Conservation (phyloP, 2,888 invertebrate genomes). For the Dastarcus helophoroides region DNA sequence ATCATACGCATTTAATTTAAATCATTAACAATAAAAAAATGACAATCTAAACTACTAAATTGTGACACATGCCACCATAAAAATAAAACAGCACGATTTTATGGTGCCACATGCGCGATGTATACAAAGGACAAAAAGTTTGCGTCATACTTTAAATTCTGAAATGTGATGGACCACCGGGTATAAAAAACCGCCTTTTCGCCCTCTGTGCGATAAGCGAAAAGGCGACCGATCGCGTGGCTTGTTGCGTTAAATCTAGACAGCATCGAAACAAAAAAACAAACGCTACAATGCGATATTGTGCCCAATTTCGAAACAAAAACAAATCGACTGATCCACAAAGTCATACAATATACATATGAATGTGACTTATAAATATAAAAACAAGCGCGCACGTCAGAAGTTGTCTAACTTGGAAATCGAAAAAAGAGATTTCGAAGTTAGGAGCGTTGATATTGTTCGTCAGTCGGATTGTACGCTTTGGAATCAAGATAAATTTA, state of each 20-base stretch:
- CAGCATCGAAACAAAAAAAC: constrained; percentile 9
- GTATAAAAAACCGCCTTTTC: constrained; percentile 7
- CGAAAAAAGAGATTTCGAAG: constrained; percentile 13
- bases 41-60: constrained; percentile 33
- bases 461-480: constrained; percentile 8
- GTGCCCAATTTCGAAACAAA: constrained; percentile 15
- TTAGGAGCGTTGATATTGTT: constrained; percentile 18
- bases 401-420: constrained; percentile 17
- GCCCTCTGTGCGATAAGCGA: too few species aligned
- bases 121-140: constrained; percentile 12
- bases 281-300: constrained; percentile 16
- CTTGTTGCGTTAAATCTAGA: constrained; percentile 11
- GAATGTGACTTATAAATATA: constrained; percentile 28
- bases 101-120: constrained; percentile 12
- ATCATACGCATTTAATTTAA: constrained; percentile 30
- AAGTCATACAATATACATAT: constrained; percentile 20
- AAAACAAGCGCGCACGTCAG: constrained; percentile 24
- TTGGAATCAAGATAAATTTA: constrained; percentile 17
- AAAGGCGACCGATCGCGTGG: constrained; percentile 5
- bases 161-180: constrained; percentile 15
- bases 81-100: constrained; percentile 15
- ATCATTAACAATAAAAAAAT: constrained; percentile 33
- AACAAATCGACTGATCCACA: constrained; percentile 14
- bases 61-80: constrained; percentile 11
- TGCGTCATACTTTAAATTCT: constrained; percentile 16